Evolutionary conservation across 2,888 invertebrate species (phyloP).

Genomic region (Eutolmus rufibarbis): DNA sequence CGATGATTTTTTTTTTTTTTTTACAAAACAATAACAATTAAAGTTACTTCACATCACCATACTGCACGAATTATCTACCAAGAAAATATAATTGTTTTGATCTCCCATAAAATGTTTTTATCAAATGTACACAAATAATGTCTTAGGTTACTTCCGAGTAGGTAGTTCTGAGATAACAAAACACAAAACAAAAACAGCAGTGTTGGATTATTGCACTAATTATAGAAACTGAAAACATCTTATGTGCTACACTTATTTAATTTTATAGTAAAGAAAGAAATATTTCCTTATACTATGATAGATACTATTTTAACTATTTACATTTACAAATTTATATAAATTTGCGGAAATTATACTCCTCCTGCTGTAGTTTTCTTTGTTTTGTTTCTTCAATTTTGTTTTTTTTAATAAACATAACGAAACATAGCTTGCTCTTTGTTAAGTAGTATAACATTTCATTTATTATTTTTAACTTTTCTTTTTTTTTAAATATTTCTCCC

Average conservation of each 20-base stretch:
- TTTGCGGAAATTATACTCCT: not conserved
- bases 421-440: constrained; percentile 13
- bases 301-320: not conserved
- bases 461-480: not conserved
- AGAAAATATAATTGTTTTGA: not conserved
- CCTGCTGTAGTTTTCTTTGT: not conserved
- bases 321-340: not conserved
- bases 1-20: not conserved
- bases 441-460: constrained; percentile 25
- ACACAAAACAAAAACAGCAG: not conserved
- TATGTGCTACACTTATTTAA: not conserved
- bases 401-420: constrained; percentile 15
- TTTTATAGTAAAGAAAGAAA: not conserved
- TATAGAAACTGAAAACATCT: not conserved
- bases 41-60: not conserved
- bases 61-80: constrained; percentile 9
- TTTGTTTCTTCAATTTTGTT: not conserved
- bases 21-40: constrained; percentile 27
- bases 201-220: not conserved
- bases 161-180: not conserved
- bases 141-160: not conserved
- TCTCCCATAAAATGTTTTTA: not conserved
- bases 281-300: not conserved
- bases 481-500: not conserved
- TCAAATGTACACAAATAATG: not conserved